phyloP scores from a whole-genome alignment of 2,113 vertebrate genomes.

The Fregetta grallaria region DNA sequence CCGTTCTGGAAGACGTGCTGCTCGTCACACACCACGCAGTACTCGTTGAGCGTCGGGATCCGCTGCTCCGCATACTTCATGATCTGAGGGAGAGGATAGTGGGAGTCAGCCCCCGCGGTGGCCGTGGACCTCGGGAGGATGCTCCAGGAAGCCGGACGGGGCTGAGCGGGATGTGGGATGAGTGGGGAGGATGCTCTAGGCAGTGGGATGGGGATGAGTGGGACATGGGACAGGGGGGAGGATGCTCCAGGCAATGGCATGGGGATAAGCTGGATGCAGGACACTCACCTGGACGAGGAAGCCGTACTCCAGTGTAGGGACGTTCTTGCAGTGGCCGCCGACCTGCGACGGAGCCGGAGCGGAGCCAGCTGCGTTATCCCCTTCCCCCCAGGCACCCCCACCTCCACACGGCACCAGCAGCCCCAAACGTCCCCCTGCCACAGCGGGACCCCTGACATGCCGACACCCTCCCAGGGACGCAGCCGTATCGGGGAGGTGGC shows the following conservation, averaged over 20 bases:
- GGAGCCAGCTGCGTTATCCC: neutral
- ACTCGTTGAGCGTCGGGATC: conserved; percentile 96
- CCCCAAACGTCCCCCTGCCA: fast-evolving
- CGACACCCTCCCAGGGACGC: fast-evolving
- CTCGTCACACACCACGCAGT: conserved; percentile 98
- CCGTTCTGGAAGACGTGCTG: conserved; percentile 99
- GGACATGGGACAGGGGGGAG: no score
- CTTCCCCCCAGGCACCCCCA: neutral
- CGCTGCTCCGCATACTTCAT: conserved; percentile 99
- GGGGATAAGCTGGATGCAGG: neutral
- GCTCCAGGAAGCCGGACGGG: fast-evolving
- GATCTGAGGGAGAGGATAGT: conserved; percentile 73
- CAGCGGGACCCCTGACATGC: fast-evolving
- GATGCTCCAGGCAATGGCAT: neutral
- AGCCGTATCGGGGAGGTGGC: fast-evolving
- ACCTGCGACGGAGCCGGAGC: conserved; percentile 79
- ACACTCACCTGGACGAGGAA: conserved; percentile 93
- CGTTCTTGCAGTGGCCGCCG: conserved; percentile 97
- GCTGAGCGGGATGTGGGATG: neutral
- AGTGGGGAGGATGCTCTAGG: neutral
- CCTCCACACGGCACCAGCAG: fast-evolving
- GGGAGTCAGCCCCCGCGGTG: fast-evolving
- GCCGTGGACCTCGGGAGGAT: fast-evolving
- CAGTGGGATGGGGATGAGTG: no score
- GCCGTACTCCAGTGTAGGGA: conserved; percentile 97